Conservation (phyloP, 2,113 vertebrate genomes). For the Pygoscelis adeliae region DNA sequence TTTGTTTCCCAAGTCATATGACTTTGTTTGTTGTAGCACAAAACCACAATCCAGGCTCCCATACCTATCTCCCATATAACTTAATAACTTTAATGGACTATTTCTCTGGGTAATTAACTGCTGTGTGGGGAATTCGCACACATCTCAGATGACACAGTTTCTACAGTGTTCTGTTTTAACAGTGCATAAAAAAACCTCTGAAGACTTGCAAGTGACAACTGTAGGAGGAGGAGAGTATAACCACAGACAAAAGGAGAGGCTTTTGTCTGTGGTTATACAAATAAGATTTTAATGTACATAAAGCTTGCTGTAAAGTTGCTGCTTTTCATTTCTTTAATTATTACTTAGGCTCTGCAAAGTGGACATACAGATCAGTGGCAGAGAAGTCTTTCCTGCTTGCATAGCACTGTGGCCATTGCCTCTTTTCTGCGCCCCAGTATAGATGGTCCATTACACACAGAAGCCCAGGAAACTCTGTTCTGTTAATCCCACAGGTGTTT, state of each 20-base stretch:
- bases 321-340: background rate
- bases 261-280: background rate
- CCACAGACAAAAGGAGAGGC: background rate
- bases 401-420: no score
- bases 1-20: background rate
- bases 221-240: background rate
- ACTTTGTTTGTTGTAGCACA: background rate
- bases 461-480: background rate
- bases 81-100: background rate
- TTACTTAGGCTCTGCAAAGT: background rate
- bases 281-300: background rate
- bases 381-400: background rate
- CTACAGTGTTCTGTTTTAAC: background rate
- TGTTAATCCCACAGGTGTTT: background rate
- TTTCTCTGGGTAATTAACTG: background rate
- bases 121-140: background rate
- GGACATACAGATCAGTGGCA: rapidly evolving
- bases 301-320: background rate
- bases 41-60: background rate
- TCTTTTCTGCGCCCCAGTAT: background rate
- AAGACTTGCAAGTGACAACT: background rate
- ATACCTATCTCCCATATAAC: background rate
- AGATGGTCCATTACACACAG: rapidly evolving
- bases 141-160: background rate
- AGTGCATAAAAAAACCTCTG: background rate